Conservation (phyloP, 2,113 vertebrate species). For the Hypocryptadius cinnamomeus region DNA sequence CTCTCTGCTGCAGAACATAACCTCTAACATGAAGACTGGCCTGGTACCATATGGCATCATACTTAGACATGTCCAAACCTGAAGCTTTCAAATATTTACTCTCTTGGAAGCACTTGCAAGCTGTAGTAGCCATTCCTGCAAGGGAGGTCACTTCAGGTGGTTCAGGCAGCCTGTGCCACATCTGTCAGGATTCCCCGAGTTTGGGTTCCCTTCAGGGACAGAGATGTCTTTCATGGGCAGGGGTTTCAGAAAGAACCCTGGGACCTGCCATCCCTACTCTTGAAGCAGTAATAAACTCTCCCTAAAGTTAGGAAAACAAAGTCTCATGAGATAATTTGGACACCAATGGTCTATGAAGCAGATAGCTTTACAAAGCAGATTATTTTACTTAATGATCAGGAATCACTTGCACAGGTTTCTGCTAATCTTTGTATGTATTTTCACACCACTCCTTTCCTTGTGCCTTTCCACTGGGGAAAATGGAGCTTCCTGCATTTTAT, state of each 20-base stretch:
- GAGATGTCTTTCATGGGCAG: fast-evolving
- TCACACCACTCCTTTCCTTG: neutral
- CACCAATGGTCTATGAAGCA: neutral
- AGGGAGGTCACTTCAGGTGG: fast-evolving
- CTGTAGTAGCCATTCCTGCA: neutral
- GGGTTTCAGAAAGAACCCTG: fast-evolving
- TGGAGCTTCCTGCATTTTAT: neutral
- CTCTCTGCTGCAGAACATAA: neutral
- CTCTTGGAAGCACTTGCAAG: neutral
- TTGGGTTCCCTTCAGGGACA: neutral
- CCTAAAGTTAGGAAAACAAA: neutral
- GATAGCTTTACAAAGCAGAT: neutral
- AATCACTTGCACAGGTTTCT: neutral
- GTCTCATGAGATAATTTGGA: neutral
- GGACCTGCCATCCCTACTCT: neutral
- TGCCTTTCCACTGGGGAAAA: neutral
- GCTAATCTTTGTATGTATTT: neutral
- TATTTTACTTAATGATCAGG: neutral
- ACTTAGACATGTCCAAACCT: neutral
- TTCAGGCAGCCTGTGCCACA: neutral
- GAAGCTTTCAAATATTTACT: neutral
- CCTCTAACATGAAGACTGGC: neutral
- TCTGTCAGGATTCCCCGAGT: neutral
- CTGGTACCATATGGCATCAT: neutral
- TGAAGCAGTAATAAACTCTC: neutral